These are phyloP conservation scores for Echinometra lucunter DNA, from an alignment of 53 echinoderm and acorn worm genomes.

Conservation along the genomic window DNA sequence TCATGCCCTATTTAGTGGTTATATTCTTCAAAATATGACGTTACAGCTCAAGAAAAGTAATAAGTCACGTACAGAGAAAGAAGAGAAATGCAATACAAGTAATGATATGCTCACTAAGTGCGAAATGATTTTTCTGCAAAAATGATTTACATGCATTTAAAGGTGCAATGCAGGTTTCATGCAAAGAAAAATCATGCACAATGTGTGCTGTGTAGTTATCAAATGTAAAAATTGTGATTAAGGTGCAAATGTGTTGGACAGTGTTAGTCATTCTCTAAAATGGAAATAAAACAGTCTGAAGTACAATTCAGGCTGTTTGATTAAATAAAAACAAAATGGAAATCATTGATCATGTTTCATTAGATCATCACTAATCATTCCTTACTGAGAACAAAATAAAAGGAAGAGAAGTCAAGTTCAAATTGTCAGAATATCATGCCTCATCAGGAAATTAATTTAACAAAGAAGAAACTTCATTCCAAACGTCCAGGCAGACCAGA, in stretches of 20 bases:
- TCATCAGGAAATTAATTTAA: slow-evolving; percentile 62
- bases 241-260: slow-evolving; percentile 12
- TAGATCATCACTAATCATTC: slow-evolving; percentile 4
- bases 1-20: slow-evolving; percentile 51
- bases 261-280: slow-evolving; percentile 43
- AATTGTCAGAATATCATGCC: slow-evolving; percentile 61
- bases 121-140: not conserved
- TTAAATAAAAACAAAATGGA: not conserved
- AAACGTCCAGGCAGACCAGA: slow-evolving; percentile 43
- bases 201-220: slow-evolving; percentile 43
- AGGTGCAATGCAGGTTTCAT: slow-evolving; percentile 3
- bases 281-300: not conserved
- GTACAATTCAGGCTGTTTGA: slow-evolving; percentile 22
- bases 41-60: slow-evolving; percentile 32
- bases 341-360: slow-evolving; percentile 27
- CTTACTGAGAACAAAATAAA: slow-evolving; percentile 36
- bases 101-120: slow-evolving; percentile 34
- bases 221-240: slow-evolving; percentile 27
- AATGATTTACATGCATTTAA: not conserved
- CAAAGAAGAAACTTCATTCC: slow-evolving; percentile 66
- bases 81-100: slow-evolving; percentile 45
- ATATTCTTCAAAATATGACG: slow-evolving; percentile 17
- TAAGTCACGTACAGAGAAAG: slow-evolving; percentile 53
- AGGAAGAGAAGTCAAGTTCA: slow-evolving; percentile 5
- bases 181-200: slow-evolving; percentile 33